A percentile compares a stretch with the other conserved stretches of the same genome.
These are phyloP conservation scores for Sphaeridia pumilis DNA, from an alignment of 2,888 invertebrate species.

Conservation along the genomic window DNA sequence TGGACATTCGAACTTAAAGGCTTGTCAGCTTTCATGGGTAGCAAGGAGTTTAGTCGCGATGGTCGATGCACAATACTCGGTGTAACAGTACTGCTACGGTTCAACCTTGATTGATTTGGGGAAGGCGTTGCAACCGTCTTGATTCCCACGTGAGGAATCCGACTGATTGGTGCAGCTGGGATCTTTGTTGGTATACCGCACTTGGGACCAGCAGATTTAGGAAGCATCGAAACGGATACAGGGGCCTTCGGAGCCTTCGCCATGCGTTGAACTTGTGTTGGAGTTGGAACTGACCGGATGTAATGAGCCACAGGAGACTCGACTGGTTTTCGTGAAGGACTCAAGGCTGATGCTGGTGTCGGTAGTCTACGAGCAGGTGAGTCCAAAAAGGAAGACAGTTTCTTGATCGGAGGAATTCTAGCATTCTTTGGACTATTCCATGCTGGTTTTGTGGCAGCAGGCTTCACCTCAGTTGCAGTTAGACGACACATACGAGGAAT, in stretches of 20 bases:
- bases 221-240: too few species aligned
- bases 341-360: background rate
- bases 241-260: background rate
- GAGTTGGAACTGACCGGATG: conserved; percentile 23
- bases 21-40: background rate
- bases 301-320: conserved; percentile 25
- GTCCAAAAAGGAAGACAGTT: conserved; percentile 10
- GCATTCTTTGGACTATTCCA: too few species aligned
- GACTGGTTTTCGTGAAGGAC: conserved; percentile 6
- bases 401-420: background rate
- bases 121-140: background rate
- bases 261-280: conserved; percentile 8
- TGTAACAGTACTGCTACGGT: too few species aligned
- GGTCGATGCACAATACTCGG: too few species aligned
- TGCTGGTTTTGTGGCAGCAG: too few species aligned
- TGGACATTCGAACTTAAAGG: conserved; percentile 2
- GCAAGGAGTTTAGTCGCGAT: background rate
- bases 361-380: conserved; percentile 6
- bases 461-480: background rate
- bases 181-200: background rate
- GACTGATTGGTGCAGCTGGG: background rate
- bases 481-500: background rate
- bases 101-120: background rate
- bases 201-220: background rate
- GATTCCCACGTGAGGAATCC: background rate